Conservation (phyloP, 23 tunicate genomes). For the Oikopleura albicans region DNA sequence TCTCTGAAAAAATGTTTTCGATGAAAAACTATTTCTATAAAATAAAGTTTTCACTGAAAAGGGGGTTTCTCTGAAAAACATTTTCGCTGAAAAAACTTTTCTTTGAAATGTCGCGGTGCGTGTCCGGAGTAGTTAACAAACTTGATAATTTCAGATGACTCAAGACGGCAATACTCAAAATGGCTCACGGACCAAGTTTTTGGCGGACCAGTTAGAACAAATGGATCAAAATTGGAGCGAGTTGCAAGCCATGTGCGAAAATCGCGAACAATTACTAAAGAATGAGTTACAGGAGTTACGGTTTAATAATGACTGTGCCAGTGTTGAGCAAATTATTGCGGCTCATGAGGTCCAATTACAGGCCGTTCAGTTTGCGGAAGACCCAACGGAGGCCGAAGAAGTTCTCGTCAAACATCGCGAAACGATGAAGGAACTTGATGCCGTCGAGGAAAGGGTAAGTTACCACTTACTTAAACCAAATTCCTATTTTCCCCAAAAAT, state of each 20-base stretch:
- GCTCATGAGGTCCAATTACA: neutral
- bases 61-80: too few relatives aligned
- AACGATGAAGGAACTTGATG: neutral
- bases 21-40: too few relatives aligned
- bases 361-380: neutral
- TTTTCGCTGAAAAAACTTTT: too few relatives aligned
- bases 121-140: too few relatives aligned
- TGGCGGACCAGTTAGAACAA: neutral
- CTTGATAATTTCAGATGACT: too few relatives aligned
- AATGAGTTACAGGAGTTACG: neutral
- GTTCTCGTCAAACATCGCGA: neutral
- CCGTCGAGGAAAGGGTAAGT: neutral
- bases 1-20: too few relatives aligned
- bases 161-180: too few relatives aligned
- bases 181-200: neutral
- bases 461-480: too few relatives aligned
- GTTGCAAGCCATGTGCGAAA: neutral
- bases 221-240: neutral
- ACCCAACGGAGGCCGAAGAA: neutral
- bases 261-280: neutral
- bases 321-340: neutral
- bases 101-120: too few relatives aligned
- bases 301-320: neutral
- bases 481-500: too few relatives aligned
- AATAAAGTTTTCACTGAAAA: too few relatives aligned